These are phyloP conservation scores for Lagodon rhomboides DNA, from an alignment of 2,797 vertebrate genomes.

Conservation along the genomic window DNA sequence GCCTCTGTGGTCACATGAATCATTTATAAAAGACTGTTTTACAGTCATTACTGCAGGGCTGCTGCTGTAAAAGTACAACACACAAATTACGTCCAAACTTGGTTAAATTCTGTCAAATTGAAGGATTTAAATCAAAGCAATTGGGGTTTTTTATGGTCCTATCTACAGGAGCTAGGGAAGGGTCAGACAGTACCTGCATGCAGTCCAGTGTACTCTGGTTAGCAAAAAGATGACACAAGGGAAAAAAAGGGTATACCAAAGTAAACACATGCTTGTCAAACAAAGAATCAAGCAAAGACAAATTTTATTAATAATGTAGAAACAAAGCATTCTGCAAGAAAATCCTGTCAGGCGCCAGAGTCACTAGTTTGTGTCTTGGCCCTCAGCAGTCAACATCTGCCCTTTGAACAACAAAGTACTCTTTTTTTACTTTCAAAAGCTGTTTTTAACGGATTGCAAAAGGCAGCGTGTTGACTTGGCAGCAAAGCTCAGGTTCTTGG, in stretches of 20 bases:
- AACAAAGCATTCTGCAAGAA: slow-evolving; percentile 55
- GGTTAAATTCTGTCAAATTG: not conserved
- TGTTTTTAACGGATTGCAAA: slow-evolving; percentile 18
- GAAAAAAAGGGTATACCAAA: slow-evolving; percentile 50
- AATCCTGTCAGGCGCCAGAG: slow-evolving; percentile 52
- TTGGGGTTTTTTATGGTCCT: slow-evolving; percentile 17
- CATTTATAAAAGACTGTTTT: slow-evolving; percentile 5
- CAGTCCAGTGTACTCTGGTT: slow-evolving; percentile 96
- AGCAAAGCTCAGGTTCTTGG: slow-evolving; percentile 42
- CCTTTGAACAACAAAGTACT: slow-evolving; percentile 7
- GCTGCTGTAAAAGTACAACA: slow-evolving; percentile 5
- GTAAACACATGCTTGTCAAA: slow-evolving; percentile 77
- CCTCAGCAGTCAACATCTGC: slow-evolving; percentile 38
- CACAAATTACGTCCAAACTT: not conserved
- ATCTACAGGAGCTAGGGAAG: slow-evolving; percentile 22
- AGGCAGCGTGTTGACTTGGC: slow-evolving; percentile 22
- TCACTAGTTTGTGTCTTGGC: slow-evolving; percentile 63
- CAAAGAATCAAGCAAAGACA: slow-evolving; percentile 40
- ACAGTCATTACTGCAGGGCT: not conserved
- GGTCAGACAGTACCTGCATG: slow-evolving; percentile 93
- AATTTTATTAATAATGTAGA: slow-evolving; percentile 69
- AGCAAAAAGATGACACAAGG: slow-evolving; percentile 75
- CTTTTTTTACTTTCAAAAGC: slow-evolving; percentile 5
- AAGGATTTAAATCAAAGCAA: slow-evolving; percentile 3
- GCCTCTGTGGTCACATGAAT: slow-evolving; percentile 1